Evolutionary conservation across 2,797 vertebrate genomes (phyloP), one percentile per base, ranked within the genome.

Genomic region (Acipenser transmontanus): DNA sequence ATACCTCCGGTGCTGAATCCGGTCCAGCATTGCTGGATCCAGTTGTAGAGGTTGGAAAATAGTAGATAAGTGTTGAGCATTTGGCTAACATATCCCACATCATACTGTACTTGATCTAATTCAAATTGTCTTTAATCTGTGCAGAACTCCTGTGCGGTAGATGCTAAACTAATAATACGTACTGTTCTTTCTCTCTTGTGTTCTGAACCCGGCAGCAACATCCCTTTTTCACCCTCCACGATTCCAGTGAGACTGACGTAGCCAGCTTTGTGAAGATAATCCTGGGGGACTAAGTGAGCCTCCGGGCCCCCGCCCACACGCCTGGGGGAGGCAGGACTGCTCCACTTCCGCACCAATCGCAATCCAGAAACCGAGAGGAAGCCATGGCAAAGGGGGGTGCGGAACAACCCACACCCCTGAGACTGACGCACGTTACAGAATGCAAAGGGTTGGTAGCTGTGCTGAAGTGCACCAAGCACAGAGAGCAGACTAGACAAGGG

Each of bases 241-340:
- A 97, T 89, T 91, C 93, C 91, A 96, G 95, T 94, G 93, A 93
- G 69, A 98, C 96, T 71, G 95, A 99, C 69, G 94, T 97, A 85
- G 95, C 95, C 66, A 92, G 91, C 86, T 99, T 97, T 82, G 96
- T 98, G 81, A 96, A 94, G 79, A 85, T 88, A 80, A 93, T 97
- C 88, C 80, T 98, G 79, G 93, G 92, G 77, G 93, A 95, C 84
- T 95, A 91, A 95, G 66, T 67, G 76, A 0, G 1, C 61, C 66
- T 66, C 5, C 66, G 47, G 66, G 70, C 0, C 65, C 68, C 69
- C 56, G 69, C 66, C 71, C 67, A 68, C 72, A 17, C 72, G 72
- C 75, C 78, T 65, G 47, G 73, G 71, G 72, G 70, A 76, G 81
- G 70, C 72, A 49, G 78, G 77, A 75, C 75, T 74, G 74, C 71